These are phyloP conservation scores for Engraulis encrasicolus DNA, from an alignment of 2,113 vertebrate species.

Conservation along the genomic window DNA sequence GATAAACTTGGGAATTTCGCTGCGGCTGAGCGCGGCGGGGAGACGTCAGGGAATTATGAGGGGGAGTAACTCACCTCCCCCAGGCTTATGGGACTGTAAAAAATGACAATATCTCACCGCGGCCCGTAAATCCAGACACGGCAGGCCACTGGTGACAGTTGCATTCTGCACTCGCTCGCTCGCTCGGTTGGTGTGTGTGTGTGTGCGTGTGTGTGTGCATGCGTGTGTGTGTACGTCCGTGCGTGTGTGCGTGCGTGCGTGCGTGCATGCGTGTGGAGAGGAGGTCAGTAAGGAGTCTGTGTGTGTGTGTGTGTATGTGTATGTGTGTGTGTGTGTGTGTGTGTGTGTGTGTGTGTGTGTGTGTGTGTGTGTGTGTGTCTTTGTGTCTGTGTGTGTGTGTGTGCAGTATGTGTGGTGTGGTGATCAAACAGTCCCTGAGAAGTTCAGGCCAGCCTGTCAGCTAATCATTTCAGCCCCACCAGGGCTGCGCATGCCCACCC, in stretches of 20 bases:
- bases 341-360: constrained; percentile 29
- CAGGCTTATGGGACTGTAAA: constrained; percentile 95
- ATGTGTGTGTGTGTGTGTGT: constrained; percentile 70
- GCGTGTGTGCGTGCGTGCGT: constrained; percentile 24
- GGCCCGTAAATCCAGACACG: constrained; percentile 87
- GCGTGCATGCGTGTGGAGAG: constrained; percentile 32
- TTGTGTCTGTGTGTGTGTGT: constrained; percentile 64
- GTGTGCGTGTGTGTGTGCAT: constrained; percentile 22
- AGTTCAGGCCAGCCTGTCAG: too few relatives aligned
- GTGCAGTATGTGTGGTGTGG: constrained; percentile 76
- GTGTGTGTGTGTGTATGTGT: constrained; percentile 45
- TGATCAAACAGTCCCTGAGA: constrained; percentile 90
- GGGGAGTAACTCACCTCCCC: constrained; percentile 85
- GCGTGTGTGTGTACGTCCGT: constrained; percentile 23
- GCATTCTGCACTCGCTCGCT: constrained; percentile 72
- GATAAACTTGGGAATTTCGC: constrained; percentile 77
- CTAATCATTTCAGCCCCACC: too few relatives aligned
- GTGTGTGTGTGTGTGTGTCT: constrained; percentile 31
- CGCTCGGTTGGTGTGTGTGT: constrained; percentile 47
- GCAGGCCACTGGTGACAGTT: constrained; percentile 84
- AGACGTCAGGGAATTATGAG: constrained; percentile 89
- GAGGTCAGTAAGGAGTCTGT: too few relatives aligned
- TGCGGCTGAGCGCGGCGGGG: constrained; percentile 84
- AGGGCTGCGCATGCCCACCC: too few relatives aligned
- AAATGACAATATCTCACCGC: constrained; percentile 90